Base-by-base conservation (phyloP, 2,113 vertebrate genomes). In the Pluvianellus socialis region DNA sequence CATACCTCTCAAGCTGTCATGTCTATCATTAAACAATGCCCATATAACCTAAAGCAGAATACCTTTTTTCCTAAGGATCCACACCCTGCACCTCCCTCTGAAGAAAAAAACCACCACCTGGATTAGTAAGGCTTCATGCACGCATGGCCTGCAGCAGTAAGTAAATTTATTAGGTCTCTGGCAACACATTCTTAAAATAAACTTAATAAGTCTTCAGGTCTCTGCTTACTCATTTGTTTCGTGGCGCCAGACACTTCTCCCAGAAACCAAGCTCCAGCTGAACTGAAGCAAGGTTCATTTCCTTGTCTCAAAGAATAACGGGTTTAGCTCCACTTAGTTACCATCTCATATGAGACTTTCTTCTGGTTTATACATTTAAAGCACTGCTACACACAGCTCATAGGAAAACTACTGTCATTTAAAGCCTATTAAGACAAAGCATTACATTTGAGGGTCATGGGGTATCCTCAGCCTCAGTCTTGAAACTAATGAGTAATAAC, bases 121-220 rank as follows among this genome's bases (percentile, higher is more conserved):
- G 96, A 88, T 92, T 83, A 96, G 82, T 89, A 88, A 88, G 86
- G 85, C 53, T 96, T 91, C 80, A 89, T 81, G 89, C 63, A 76
- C 72, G 86, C 92, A 94, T 83, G 56, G 96, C 98, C 97, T 94
- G 94, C 66, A 94, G 98, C 97, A 96, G 89, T 84, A 88, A 85
- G 95, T 87, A 96, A 91, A 98, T 97, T 96, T 98, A 98, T 96
- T 97, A 98, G 95, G 95, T 97, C 85, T 94, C 89, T 98, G 94
- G 97, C 94, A 98, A 97, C 86, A 86, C 91, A 93, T 98, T 98
- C 97, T 97, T 96, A 98, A 98, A 98, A 98, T 96, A 98, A 98
- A 98, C 92, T 95, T 96, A 95, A 96, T 93, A 92, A 92, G 96
- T 98, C 96, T 96, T 81, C 76, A 89, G 94, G 94, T 95, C 96